phyloP scores from a whole-genome alignment of 2,797 vertebrate genomes.

The Scleropages formosus region DNA sequence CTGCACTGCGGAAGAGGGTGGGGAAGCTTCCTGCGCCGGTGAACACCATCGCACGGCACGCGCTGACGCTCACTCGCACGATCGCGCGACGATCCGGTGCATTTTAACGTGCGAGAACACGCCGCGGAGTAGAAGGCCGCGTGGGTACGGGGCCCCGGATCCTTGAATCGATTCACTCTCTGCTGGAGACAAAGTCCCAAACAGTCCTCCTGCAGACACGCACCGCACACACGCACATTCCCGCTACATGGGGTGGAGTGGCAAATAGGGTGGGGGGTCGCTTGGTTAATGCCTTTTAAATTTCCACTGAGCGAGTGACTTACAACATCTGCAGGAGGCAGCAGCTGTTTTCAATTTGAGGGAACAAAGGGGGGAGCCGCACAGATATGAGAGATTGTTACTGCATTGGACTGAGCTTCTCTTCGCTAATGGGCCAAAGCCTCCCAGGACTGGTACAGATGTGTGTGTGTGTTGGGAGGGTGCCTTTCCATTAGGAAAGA shows the following conservation, averaged over 20 bases:
- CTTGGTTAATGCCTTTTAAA: slow-evolving; percentile 70
- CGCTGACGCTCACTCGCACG: background rate
- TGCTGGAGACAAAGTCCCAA: background rate
- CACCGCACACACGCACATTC: slow-evolving; percentile 30
- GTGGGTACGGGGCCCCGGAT: background rate
- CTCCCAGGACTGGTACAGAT: slow-evolving; percentile 61
- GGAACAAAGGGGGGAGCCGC: slow-evolving; percentile 65
- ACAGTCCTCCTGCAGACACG: slow-evolving; percentile 25
- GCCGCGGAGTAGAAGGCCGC: background rate
- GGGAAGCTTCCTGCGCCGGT: background rate
- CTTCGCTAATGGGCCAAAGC: slow-evolving; percentile 62
- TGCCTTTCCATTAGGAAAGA: no score
- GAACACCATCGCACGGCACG: background rate
- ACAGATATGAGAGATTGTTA: slow-evolving; percentile 63
- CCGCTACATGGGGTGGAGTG: slow-evolving; percentile 55
- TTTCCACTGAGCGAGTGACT: slow-evolving; percentile 72
- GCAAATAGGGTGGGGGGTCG: slow-evolving; percentile 45
- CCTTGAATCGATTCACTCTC: background rate
- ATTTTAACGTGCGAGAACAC: background rate
- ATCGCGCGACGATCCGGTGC: background rate
- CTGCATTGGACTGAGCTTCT: slow-evolving; percentile 50
- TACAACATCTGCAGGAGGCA: slow-evolving; percentile 67
- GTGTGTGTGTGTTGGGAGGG: slow-evolving; percentile 39
- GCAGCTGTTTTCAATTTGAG: slow-evolving; percentile 73
- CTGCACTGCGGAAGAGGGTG: background rate